Evolutionary conservation across 92 coral and sea anemone species (phyloP).

Genomic region (Epizoanthus fatuus): DNA sequence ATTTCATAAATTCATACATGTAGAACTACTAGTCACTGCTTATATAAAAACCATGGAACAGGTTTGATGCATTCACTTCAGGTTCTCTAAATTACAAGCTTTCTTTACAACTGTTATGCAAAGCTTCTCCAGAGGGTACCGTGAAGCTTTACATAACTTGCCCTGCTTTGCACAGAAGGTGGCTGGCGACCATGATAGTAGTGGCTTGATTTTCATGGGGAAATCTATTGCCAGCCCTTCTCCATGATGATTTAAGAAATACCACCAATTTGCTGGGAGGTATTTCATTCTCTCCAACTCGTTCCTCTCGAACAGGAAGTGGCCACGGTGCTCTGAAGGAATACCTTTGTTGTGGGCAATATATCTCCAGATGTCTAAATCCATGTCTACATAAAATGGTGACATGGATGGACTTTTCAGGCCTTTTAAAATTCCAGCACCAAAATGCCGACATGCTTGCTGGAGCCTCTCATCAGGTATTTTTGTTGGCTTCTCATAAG

Average conservation of each 20-base stretch:
- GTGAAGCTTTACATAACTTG: slow-evolving; percentile 19
- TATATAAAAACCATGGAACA: background rate
- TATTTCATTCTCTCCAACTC: slow-evolving; percentile 49
- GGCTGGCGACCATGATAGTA: slow-evolving; percentile 54
- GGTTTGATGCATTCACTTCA: slow-evolving; percentile 1
- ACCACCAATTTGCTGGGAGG: slow-evolving; percentile 61
- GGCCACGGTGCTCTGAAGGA: slow-evolving; percentile 37
- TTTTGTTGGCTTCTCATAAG: slow-evolving; percentile 13
- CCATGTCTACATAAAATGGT: slow-evolving; percentile 52
- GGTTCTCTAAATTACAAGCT: slow-evolving; percentile 36
- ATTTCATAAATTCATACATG: too few species aligned
- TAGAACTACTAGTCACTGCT: too few species aligned
- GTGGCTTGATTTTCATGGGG: slow-evolving; percentile 53
- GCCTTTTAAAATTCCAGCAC: slow-evolving; percentile 45
- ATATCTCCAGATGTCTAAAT: slow-evolving; percentile 63
- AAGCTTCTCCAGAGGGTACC: slow-evolving; percentile 39
- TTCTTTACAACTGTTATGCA: background rate
- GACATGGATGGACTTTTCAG: slow-evolving; percentile 53
- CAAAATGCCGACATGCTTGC: slow-evolving; percentile 50
- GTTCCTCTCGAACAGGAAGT: slow-evolving; percentile 42
- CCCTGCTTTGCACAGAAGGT: background rate
- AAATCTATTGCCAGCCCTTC: slow-evolving; percentile 64
- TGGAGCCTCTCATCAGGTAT: slow-evolving; percentile 45
- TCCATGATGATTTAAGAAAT: slow-evolving; percentile 55
- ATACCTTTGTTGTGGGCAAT: slow-evolving; percentile 52